These are phyloP conservation scores for Argyresthia albistria DNA, from an alignment of 2,888 invertebrate species.

Conservation along the genomic window DNA sequence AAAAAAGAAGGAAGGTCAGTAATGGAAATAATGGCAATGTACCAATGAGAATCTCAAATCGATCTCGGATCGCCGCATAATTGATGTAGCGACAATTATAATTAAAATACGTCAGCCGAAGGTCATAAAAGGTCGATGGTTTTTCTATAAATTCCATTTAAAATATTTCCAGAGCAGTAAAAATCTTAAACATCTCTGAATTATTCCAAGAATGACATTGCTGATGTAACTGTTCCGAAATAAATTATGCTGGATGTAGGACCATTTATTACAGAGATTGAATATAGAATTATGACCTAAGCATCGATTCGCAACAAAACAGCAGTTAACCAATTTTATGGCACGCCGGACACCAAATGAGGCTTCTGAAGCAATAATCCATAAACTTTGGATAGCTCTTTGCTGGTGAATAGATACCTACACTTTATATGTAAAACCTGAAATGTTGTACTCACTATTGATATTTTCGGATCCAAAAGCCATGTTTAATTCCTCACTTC, in stretches of 20 bases:
- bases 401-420: no score
- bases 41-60: conserved; percentile 1
- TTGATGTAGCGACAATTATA: neutral
- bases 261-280: neutral
- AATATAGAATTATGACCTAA: conserved; percentile 1
- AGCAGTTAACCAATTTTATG: no score
- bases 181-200: neutral
- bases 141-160: neutral
- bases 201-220: neutral
- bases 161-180: neutral
- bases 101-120: neutral
- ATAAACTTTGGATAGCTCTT: no score
- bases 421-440: no score
- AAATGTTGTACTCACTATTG: conserved; percentile 34
- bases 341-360: no score
- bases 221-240: conserved; percentile 1
- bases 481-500: conserved; percentile 25
- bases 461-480: conserved; percentile 36
- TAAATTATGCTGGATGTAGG: neutral
- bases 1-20: neutral
- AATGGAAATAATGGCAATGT: neutral
- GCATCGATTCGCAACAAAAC: neutral
- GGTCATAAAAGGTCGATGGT: neutral
- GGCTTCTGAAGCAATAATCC: no score
- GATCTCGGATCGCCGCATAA: neutral